Base-by-base conservation (phyloP, 1,140 invertebrate genomes). In the Olivierus martensii region DNA sequence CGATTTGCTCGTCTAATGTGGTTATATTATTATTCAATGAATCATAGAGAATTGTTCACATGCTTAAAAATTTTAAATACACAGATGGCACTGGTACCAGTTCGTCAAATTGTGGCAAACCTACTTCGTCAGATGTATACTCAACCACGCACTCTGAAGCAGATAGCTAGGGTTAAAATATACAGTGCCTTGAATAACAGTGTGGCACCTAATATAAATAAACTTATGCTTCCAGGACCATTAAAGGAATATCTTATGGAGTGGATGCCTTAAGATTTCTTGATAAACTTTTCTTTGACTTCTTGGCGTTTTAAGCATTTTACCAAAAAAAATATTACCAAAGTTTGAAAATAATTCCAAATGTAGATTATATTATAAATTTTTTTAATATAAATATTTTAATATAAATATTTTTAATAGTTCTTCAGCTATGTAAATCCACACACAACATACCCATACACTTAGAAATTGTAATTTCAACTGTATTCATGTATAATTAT, bases 201-300 rank as follows among this genome's bases (percentile, higher is more conserved):
- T 58, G 72, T 80, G 14, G 79, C 78, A 5, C 70, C 77, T 52
- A 73, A 75, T 60, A 71, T 80, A 21, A 79, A 73, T 64, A 79
- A 80, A 62, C 67, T 83, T 47, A 80, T 78, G 63, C 67, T 83
- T 46, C 81, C 81, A 2, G 70, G 69, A 46, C 69, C 74, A 35
- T 68, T 83, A 3, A 81, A 79, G 66, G 80, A 82, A 56, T 83
- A 83, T 64, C 65, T 83, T 42, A 65, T 82, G 52, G 79, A 78
- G 65, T 82, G 81, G 66, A 77, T 81, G 36, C 57, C 66, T 1
- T 67, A 50, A 63, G 3, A 28, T 12, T 49, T 38, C 12, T 3
- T 3, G 11, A 10, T 3, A 38, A 28, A 37, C 10, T 35, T 5
- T 21, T 19, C 34, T 35, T 18, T 18, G 9, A 4, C 11, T 46